Evolutionary conservation across 2,797 vertebrate genomes (phyloP), one percentile per base, ranked within the genome.

Genomic region (Acanthornis magna): DNA sequence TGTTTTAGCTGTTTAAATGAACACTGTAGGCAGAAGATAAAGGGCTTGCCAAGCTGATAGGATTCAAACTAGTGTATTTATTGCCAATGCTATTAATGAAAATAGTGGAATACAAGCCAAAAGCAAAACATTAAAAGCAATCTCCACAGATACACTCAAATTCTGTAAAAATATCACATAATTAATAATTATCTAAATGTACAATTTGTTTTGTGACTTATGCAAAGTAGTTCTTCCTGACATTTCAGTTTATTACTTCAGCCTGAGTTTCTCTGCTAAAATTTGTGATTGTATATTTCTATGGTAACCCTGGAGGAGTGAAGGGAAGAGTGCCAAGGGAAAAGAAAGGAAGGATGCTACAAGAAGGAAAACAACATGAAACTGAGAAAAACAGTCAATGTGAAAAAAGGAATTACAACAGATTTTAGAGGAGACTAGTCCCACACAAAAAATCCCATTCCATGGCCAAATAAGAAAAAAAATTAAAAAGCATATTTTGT

Each of bases 171-270:
- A 91, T 61, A 84, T 67, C 16, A 23, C 57, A 77, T 63, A 88
- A 96, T 95, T 94, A 94, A 94, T 78, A 83, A 85, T 91, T 94
- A 83, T 74, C 54, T 36, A 90, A 92, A 83, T 38, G 48, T 83
- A 86, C 17, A 53, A 66, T 77, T 95, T 84, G 16, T 47, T 95
- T 94, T 85, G 34, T 89, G 75, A 84, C 57, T 88, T 93, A 70
- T 82, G 74, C 67, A 77, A 88, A 92, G n/a, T 48, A 62, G 25
- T 45, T 91, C 22, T 88, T 85, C 53, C 71, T 80, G 68, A 82
- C 22, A 84, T 91, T 95, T 95, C 30, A 22, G 94, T 93, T 95
- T 83, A 91, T 84, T 93, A 50, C 42, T 91, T 65, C 65, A 92
- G 57, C 13, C 23, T 34, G 55, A 77, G 12, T 74, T 89, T 67